Percentiles rank a stretch among this genome's conserved stretches.
phyloP scores from a whole-genome alignment of 2,888 invertebrate species.

The Fissipunctia ypsillon region DNA sequence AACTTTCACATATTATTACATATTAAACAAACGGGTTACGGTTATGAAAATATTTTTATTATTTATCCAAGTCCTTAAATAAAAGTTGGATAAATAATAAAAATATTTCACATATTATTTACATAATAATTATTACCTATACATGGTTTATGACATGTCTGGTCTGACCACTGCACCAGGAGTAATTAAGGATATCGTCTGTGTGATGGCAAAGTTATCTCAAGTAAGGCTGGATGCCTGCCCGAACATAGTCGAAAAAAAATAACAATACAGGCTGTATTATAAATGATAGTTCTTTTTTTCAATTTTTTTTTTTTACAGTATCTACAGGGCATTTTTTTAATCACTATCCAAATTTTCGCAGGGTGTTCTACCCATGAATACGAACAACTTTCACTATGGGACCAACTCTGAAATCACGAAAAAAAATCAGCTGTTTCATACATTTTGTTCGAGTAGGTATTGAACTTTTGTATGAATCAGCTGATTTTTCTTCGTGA shows the following conservation, averaged over 20 bases:
- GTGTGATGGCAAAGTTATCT: background rate
- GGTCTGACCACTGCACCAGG: background rate
- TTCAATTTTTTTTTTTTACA: background rate
- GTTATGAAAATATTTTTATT: background rate
- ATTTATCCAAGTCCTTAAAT: background rate
- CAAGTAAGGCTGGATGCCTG: background rate
- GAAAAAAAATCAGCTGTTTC: too few relatives aligned
- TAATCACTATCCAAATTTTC: too few relatives aligned
- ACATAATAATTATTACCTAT: background rate
- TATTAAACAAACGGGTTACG: slow-evolving; percentile 24
- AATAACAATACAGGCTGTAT: background rate
- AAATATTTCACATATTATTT: background rate
- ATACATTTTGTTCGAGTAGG: too few relatives aligned
- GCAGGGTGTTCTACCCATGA: too few relatives aligned
- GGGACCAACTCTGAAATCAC: too few relatives aligned
- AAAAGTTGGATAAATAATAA: background rate
- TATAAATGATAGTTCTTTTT: background rate
- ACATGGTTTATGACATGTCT: background rate
- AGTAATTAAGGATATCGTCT: background rate
- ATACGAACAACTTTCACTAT: too few relatives aligned
- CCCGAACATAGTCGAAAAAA: background rate
- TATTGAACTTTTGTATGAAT: too few relatives aligned
- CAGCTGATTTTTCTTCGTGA: too few relatives aligned
- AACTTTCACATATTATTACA: slow-evolving; percentile 33
- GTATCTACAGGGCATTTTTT: too few relatives aligned